These are phyloP conservation scores for Diuraphis noxia DNA, from an alignment of 1,140 invertebrate genomes.

Conservation along the genomic window DNA sequence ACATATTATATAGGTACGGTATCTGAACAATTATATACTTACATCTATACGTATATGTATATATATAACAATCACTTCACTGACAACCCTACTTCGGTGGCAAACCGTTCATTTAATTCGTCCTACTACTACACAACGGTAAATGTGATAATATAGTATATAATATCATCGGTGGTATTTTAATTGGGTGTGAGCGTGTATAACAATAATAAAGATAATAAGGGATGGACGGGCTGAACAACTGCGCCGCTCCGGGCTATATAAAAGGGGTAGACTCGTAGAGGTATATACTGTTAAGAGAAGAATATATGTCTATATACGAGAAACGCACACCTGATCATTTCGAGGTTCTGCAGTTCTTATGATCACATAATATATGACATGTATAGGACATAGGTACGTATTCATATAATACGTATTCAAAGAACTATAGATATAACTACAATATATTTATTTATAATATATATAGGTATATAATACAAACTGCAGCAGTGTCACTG, in stretches of 20 bases:
- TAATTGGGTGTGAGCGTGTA: slow-evolving; percentile 12
- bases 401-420: background rate
- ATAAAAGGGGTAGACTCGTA: slow-evolving; percentile 19
- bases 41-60: background rate
- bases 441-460: too few species aligned
- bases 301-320: background rate
- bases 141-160: background rate
- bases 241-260: slow-evolving; percentile 36
- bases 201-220: slow-evolving; percentile 40
- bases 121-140: background rate
- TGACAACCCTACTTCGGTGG: background rate
- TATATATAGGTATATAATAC: too few species aligned
- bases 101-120: background rate
- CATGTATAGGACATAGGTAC: background rate
- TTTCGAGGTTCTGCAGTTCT: background rate
- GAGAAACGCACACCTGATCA: slow-evolving; percentile 12
- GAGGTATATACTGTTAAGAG: background rate
- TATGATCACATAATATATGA: background rate
- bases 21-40: background rate
- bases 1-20: background rate
- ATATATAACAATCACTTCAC: background rate
- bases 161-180: slow-evolving; percentile 32
- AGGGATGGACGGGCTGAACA: slow-evolving; percentile 27
- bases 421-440: too few species aligned
- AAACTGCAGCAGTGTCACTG: background rate